A percentile compares a stretch with the other conserved stretches of the same genome.
These are phyloP conservation scores for Centropus bengalensis DNA, from an alignment of 2,113 vertebrate genomes.

Conservation along the genomic window DNA sequence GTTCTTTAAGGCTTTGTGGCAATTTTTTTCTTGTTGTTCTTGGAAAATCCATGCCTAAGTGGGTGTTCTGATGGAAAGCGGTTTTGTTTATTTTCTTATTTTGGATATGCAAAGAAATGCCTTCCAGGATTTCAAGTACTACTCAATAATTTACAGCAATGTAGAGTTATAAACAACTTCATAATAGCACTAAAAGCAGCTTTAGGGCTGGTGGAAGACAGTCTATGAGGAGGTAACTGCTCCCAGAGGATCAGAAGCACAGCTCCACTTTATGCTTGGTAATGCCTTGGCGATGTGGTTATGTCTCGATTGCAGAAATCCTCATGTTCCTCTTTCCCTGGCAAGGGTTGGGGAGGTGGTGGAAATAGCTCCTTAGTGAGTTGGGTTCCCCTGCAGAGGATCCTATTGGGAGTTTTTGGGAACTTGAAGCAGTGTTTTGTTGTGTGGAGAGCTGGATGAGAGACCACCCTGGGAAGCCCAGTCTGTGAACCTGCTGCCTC, in stretches of 20 bases:
- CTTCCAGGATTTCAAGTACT: not conserved
- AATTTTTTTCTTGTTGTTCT: not conserved
- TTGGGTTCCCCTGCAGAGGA: not conserved
- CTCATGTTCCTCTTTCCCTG: not conserved
- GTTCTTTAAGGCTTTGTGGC: not conserved
- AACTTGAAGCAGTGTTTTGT: not conserved
- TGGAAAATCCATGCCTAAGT: not conserved
- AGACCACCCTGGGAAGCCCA: not conserved
- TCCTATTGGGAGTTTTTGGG: not conserved
- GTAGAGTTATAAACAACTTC: not conserved
- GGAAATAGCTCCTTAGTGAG: not conserved
- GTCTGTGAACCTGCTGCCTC: not conserved
- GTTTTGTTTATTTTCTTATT: not conserved
- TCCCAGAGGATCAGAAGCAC: conserved; percentile 35
- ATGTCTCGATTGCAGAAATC: not conserved
- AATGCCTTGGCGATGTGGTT: not conserved
- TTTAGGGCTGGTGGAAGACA: not conserved
- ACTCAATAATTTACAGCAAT: conserved; percentile 22
- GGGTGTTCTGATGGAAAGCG: not conserved
- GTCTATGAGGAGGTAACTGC: not conserved
- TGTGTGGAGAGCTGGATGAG: not conserved
- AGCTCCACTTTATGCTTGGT: conserved; percentile 18
- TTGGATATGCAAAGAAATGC: not conserved
- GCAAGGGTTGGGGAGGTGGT: not conserved
- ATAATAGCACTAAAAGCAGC: not conserved